A percentile compares a stretch with the other conserved stretches of the same genome.
Evolutionary conservation across 92 coral and sea anemone species (phyloP).

Genomic region (Scolanthus callimorphus): DNA sequence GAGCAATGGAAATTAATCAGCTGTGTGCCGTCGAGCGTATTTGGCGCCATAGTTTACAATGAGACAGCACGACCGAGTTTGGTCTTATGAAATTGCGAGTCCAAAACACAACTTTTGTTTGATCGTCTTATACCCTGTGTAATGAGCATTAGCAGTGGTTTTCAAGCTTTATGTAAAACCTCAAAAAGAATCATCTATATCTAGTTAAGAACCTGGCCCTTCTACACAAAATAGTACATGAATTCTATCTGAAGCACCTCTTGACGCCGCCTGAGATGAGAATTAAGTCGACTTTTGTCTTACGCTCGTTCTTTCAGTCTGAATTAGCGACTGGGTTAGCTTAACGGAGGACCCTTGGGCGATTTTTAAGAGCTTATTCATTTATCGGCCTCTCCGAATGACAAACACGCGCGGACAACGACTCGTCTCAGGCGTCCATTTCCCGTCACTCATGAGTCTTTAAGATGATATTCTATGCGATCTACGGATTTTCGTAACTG

Average conservation of each 20-base stretch:
- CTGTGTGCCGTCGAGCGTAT: too few species aligned
- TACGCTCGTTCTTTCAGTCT: constrained; percentile 23
- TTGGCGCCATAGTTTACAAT: too few species aligned
- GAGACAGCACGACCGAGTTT: too few species aligned
- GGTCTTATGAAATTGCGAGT: too few species aligned
- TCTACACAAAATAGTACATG: constrained; percentile 38
- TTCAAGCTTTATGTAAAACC: constrained; percentile 40
- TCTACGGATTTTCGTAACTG: too few species aligned
- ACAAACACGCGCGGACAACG: constrained; percentile 13
- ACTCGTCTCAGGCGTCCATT: constrained; percentile 23
- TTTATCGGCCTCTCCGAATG: constrained; percentile 17
- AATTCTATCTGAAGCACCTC: constrained; percentile 38
- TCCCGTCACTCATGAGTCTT: constrained; percentile 17
- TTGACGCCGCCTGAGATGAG: constrained; percentile 37
- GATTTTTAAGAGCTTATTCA: constrained; percentile 32
- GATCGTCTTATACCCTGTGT: not conserved
- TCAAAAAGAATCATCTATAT: constrained; percentile 33
- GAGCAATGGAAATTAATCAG: too few species aligned
- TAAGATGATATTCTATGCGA: too few species aligned
- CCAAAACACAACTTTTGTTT: too few species aligned
- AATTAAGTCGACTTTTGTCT: constrained; percentile 42
- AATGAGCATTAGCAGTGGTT: not conserved
- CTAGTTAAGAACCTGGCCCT: too few species aligned
- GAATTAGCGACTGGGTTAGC: constrained; percentile 18
- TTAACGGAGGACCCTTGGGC: constrained; percentile 31